Evolutionary conservation across 2,888 invertebrate species (phyloP).

Genomic region (Habrosyne pyritoides): DNA sequence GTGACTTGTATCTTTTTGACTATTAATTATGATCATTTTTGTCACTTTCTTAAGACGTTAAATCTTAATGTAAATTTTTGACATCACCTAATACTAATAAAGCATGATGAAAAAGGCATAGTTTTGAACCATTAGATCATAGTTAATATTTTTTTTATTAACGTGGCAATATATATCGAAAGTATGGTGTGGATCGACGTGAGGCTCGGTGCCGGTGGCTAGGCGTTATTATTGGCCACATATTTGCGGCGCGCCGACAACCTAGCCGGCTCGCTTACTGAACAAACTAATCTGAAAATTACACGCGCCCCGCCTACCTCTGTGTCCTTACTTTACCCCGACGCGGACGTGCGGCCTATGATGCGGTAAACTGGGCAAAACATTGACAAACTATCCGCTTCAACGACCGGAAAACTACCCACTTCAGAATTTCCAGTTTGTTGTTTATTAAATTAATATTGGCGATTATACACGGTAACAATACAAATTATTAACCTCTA

Average conservation of each 20-base stretch:
- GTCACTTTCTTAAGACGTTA: too few relatives aligned
- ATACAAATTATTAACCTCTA: too few relatives aligned
- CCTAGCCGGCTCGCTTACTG: slow-evolving; percentile 58
- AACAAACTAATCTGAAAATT: slow-evolving; percentile 82
- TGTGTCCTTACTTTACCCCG: slow-evolving; percentile 26
- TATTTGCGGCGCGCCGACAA: slow-evolving; percentile 63
- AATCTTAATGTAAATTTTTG: too few relatives aligned
- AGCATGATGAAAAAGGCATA: too few relatives aligned
- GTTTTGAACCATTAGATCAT: too few relatives aligned
- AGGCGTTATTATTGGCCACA: slow-evolving; percentile 66
- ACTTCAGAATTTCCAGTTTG: background rate
- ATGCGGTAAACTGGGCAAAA: slow-evolving; percentile 57
- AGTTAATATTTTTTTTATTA: too few relatives aligned
- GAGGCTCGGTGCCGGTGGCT: slow-evolving; percentile 17
- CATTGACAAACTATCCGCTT: slow-evolving; percentile 49
- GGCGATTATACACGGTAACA: too few relatives aligned
- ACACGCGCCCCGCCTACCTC: slow-evolving; percentile 50
- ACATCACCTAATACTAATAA: too few relatives aligned
- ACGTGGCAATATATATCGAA: background rate
- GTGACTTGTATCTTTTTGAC: background rate
- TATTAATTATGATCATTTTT: too few relatives aligned
- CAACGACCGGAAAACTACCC: slow-evolving; percentile 22
- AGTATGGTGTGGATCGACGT: background rate
- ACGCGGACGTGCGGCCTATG: slow-evolving; percentile 24
- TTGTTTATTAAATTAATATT: background rate